These are phyloP conservation scores for Lytechinus variegatus DNA, from an alignment of 35 echinoderm and acorn worm species.

Conservation along the genomic window DNA sequence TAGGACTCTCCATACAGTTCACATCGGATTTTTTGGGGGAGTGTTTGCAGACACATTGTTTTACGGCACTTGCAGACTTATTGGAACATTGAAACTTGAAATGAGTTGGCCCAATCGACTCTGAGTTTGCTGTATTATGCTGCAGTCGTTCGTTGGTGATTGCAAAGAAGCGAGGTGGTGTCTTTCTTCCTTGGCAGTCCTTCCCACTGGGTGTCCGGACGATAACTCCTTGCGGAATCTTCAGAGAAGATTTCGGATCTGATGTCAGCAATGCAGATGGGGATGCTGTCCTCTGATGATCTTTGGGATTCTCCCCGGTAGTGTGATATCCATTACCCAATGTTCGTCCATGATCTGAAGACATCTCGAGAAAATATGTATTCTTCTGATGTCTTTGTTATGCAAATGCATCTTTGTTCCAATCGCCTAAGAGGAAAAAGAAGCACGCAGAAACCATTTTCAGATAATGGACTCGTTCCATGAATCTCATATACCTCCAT, in stretches of 20 bases:
- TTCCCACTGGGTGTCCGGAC: neutral
- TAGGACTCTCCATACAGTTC: neutral
- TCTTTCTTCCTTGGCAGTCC: neutral
- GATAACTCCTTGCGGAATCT: neutral
- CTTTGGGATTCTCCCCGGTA: neutral
- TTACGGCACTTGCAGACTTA: neutral
- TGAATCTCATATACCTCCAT: no score
- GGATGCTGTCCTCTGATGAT: neutral
- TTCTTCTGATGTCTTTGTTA: neutral
- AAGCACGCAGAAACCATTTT: neutral
- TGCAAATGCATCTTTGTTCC: neutral
- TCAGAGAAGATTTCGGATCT: neutral
- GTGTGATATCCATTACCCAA: neutral
- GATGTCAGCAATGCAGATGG: neutral
- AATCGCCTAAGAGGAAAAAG: neutral
- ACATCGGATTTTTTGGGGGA: neutral
- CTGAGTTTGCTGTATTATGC: slow-evolving; percentile 9
- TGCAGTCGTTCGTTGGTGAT: slow-evolving; percentile 19
- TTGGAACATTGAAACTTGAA: neutral
- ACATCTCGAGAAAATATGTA: neutral
- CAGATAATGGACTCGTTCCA: neutral
- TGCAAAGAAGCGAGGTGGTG: neutral
- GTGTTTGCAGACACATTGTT: neutral
- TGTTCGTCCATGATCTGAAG: neutral
- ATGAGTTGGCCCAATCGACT: neutral